Percentiles rank a stretch among this genome's conserved stretches.
Evolutionary conservation across 2,797 vertebrate species (phyloP).

Genomic region (Takifugu rubripes): DNA sequence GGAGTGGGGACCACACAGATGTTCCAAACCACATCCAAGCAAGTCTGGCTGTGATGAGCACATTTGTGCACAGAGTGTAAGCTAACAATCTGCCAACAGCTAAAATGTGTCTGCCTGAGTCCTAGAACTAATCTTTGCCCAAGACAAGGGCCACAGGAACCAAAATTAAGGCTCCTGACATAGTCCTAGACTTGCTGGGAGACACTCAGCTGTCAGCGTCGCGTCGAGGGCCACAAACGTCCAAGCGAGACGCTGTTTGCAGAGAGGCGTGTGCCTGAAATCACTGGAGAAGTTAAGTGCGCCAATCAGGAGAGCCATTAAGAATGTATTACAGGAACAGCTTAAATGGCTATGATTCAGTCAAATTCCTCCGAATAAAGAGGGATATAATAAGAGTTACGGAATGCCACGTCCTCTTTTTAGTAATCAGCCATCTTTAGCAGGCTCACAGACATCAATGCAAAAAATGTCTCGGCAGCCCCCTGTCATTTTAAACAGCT

Average conservation of each 20-base stretch:
- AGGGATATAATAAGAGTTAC: slow-evolving; percentile 58
- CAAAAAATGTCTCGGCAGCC: slow-evolving; percentile 66
- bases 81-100: slow-evolving; percentile 73
- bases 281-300: slow-evolving; percentile 41
- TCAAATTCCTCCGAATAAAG: slow-evolving; percentile 53
- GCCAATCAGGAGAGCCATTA: slow-evolving; percentile 48
- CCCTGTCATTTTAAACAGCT: slow-evolving; percentile 75
- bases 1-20: slow-evolving; percentile 77
- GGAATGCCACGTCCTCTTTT: slow-evolving; percentile 72
- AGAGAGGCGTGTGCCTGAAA: slow-evolving; percentile 47
- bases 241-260: slow-evolving; percentile 41
- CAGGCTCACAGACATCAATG: slow-evolving; percentile 71
- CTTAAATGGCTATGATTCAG: slow-evolving; percentile 50
- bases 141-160: slow-evolving; percentile 62
- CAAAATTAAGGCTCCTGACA: slow-evolving; percentile 57
- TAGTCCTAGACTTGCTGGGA: slow-evolving; percentile 53
- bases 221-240: background rate
- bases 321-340: slow-evolving; percentile 57
- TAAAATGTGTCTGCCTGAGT: slow-evolving; percentile 64
- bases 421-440: slow-evolving; percentile 72
- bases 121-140: slow-evolving; percentile 63
- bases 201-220: slow-evolving; percentile 40
- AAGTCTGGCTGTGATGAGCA: slow-evolving; percentile 76
- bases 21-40: slow-evolving; percentile 79
- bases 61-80: slow-evolving; percentile 76